Evolutionary conservation across 2,888 invertebrate genomes (phyloP).

Genomic region (Gymnosoma rotundatum): DNA sequence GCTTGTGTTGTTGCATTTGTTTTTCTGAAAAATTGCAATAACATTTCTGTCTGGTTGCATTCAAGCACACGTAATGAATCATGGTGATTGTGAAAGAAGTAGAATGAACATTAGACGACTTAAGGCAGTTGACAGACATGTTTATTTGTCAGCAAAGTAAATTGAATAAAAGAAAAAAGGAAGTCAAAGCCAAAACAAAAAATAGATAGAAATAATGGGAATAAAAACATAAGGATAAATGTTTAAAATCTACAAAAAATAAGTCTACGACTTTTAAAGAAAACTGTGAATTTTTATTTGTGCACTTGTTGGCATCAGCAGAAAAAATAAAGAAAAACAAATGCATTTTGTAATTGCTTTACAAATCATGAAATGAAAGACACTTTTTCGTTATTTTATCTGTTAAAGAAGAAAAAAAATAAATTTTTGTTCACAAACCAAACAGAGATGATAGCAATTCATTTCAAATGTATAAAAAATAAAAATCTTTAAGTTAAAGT

Average conservation of each 20-base stretch:
- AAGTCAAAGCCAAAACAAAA: not conserved
- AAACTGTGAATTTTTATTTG: no score
- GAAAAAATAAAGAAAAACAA: not conserved
- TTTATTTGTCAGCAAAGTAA: conserved; percentile 55
- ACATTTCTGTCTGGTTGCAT: conserved; percentile 29
- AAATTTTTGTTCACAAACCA: not conserved
- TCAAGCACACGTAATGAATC: conserved; percentile 38
- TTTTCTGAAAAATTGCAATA: conserved; percentile 7
- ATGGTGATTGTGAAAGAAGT: conserved; percentile 14
- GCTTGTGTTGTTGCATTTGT: conserved; percentile 7
- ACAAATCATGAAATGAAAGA: conserved; percentile 5
- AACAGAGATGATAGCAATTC: conserved; percentile 1
- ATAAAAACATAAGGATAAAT: not conserved
- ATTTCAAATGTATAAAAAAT: conserved; percentile 3
- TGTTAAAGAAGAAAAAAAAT: not conserved
- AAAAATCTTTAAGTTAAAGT: no score
- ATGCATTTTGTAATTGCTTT: conserved; percentile 29
- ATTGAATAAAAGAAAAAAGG: conserved; percentile 7
- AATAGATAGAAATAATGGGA: not conserved
- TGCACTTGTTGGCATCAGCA: no score
- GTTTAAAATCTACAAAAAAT: conserved; percentile 4
- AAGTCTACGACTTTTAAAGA: conserved; percentile 7
- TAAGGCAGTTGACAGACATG: conserved; percentile 58
- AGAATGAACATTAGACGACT: conserved; percentile 22
- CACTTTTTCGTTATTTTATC: conserved; percentile 26